These are phyloP conservation scores for Aricia artaxerxes DNA, from an alignment of 2,888 invertebrate genomes.

Conservation along the genomic window DNA sequence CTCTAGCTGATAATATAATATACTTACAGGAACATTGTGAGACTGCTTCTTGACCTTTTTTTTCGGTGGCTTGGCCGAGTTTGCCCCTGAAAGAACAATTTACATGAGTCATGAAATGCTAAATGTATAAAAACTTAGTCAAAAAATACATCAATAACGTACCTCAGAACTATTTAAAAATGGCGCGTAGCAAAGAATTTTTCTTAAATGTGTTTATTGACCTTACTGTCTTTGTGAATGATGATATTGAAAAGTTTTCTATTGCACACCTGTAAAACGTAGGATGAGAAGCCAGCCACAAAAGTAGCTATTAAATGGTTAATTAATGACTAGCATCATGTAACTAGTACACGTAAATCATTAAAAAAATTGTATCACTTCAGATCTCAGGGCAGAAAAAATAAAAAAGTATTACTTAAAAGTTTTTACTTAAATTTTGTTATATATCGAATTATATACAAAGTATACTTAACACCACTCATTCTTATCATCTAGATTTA, in stretches of 20 bases:
- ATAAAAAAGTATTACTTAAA: constrained; percentile 78
- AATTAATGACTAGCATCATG: constrained; percentile 32
- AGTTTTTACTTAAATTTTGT: constrained; percentile 75
- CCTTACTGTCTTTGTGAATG: constrained; percentile 3
- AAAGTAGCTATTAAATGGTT: constrained; percentile 31
- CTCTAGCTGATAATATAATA: constrained; percentile 30
- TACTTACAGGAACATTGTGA: constrained; percentile 66
- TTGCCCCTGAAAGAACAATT: constrained; percentile 59
- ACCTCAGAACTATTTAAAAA: neutral
- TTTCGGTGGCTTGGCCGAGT: constrained; percentile 66
- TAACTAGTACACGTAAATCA: neutral
- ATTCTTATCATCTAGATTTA: constrained; percentile 71
- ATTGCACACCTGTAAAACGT: constrained; percentile 2
- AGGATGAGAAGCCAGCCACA: constrained; percentile 30
- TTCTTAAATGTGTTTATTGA: neutral
- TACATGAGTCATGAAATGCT: neutral
- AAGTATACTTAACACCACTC: constrained; percentile 70
- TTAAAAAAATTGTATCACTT: constrained; percentile 48
- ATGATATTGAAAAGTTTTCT: constrained; percentile 9
- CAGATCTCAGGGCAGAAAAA: constrained; percentile 75
- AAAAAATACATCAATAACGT: neutral
- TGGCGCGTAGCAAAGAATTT: neutral
- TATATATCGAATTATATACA: constrained; percentile 79
- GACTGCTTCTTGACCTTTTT: constrained; percentile 70
- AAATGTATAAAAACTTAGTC: neutral